A percentile compares a stretch with the other conserved stretches of the same genome.
phyloP scores from a whole-genome alignment of 1,140 invertebrate species.

The Plodia interpunctella region DNA sequence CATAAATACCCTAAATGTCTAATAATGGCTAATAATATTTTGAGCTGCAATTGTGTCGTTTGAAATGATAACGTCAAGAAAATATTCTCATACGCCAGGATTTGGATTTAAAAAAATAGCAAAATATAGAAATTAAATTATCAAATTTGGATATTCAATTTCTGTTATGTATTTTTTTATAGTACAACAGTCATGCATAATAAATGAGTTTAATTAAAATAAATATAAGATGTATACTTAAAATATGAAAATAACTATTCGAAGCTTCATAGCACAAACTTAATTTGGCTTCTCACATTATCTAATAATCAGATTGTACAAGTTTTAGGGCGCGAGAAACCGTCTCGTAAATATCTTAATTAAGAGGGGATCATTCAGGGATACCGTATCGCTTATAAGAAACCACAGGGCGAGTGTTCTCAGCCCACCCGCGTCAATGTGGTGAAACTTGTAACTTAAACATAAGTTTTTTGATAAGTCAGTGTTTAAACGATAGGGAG shows the following conservation, averaged over 20 bases:
- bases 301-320: slow-evolving; percentile 23
- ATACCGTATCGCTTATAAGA: slow-evolving; percentile 8
- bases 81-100: no score
- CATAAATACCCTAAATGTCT: no score
- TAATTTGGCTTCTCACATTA: slow-evolving; percentile 24
- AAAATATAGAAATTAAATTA: no score
- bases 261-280: slow-evolving; percentile 12
- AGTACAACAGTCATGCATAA: no score
- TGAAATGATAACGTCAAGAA: no score
- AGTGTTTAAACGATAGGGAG: slow-evolving; percentile 70
- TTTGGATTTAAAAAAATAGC: no score
- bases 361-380: slow-evolving; percentile 20
- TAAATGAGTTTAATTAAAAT: no score
- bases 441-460: slow-evolving; percentile 66
- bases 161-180: no score
- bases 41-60: no score
- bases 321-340: slow-evolving; percentile 24
- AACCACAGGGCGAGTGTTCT: slow-evolving; percentile 15
- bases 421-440: slow-evolving; percentile 31
- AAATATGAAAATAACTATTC: neutral
- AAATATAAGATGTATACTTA: no score
- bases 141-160: no score
- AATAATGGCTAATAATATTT: no score
- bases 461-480: slow-evolving; percentile 77
- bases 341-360: slow-evolving; percentile 28